phyloP scores from a whole-genome alignment of 2,113 vertebrate species.

The Corvus cornix region DNA sequence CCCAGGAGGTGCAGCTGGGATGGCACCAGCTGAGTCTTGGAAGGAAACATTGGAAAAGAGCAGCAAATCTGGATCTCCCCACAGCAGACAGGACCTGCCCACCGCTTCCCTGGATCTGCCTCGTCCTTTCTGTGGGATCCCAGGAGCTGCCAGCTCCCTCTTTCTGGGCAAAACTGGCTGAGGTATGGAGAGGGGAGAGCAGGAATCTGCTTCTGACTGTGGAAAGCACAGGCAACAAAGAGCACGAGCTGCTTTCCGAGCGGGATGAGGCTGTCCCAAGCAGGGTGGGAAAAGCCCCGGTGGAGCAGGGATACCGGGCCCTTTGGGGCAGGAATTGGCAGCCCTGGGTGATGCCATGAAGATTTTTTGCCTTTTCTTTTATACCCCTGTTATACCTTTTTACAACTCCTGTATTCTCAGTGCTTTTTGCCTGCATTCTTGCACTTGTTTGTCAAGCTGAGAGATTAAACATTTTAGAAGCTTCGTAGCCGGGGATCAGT shows the following conservation, averaged over 20 bases:
- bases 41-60: not conserved
- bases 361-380: too few species aligned
- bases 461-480: too few species aligned
- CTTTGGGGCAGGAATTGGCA: not conserved
- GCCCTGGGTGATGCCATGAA: too few species aligned
- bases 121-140: fast-evolving
- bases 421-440: too few species aligned
- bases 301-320: fast-evolving
- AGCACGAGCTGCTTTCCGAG: not conserved
- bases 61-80: not conserved
- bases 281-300: not conserved
- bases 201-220: not conserved
- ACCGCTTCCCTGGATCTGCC: not conserved
- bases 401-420: too few species aligned
- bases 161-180: not conserved
- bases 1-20: not conserved
- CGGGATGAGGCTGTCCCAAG: not conserved
- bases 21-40: not conserved
- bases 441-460: too few species aligned
- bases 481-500: too few species aligned
- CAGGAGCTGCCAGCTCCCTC: not conserved
- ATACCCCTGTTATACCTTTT: too few species aligned
- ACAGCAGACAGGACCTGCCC: not conserved
- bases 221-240: not conserved
- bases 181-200: not conserved